Conservation (phyloP, 2,113 vertebrate genomes). For the Lagopus muta region DNA sequence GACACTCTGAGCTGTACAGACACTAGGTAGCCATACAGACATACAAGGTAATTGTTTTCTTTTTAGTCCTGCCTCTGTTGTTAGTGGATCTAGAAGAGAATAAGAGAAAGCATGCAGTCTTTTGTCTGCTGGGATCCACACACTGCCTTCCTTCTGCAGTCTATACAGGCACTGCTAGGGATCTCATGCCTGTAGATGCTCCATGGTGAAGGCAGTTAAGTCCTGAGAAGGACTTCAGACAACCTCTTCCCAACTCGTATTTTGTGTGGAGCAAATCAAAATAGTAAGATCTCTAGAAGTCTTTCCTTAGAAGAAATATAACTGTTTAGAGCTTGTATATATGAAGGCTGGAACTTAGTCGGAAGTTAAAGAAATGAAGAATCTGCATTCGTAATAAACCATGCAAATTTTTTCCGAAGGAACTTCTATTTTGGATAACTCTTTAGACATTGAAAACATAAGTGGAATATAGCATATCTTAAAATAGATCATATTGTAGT, state of each 20-base stretch:
- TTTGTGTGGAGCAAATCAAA: background rate
- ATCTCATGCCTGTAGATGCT: background rate
- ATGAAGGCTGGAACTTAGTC: background rate
- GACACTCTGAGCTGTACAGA: background rate
- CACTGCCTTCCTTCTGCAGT: background rate
- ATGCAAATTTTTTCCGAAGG: background rate
- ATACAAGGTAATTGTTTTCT: background rate
- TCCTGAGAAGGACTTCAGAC: background rate
- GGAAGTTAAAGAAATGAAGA: background rate
- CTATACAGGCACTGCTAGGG: background rate
- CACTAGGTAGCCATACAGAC: background rate
- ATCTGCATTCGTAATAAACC: background rate
- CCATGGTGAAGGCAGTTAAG: background rate
- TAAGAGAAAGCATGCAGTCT: background rate
- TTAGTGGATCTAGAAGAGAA: background rate
- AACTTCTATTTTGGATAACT: background rate
- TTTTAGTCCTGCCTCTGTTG: background rate
- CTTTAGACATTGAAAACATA: background rate
- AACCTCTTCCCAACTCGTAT: background rate
- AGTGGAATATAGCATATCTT: background rate
- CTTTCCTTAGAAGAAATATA: background rate
- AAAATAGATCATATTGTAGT: background rate
- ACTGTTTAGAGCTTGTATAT: background rate
- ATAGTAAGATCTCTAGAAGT: background rate
- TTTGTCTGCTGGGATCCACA: background rate